Percentiles rank a stretch among this genome's conserved stretches.
Conservation (phyloP, 2,113 vertebrate species). For the Phaetusa simplex region DNA sequence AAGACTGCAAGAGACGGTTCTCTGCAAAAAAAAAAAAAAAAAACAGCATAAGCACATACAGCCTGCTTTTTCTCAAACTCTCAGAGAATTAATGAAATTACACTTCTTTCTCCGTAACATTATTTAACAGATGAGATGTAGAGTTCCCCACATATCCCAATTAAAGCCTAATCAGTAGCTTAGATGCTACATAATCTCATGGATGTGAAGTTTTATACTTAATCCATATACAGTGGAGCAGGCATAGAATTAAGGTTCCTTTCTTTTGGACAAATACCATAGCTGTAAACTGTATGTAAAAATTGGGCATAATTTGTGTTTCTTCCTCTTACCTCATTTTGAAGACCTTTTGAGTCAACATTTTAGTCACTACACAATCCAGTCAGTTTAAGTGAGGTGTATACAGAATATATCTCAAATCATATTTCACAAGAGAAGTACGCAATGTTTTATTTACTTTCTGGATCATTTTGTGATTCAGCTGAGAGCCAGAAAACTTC, state of each 20-base stretch:
- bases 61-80: background rate
- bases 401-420: background rate
- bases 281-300: background rate
- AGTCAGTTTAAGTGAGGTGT: background rate
- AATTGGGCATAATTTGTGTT: background rate
- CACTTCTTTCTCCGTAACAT: background rate
- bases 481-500: background rate
- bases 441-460: background rate
- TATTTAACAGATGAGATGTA: background rate
- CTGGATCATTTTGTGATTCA: background rate
- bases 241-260: background rate
- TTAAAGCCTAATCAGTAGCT: background rate
- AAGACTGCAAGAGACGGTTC: background rate
- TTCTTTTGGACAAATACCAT: background rate
- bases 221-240: background rate
- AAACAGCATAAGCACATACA: background rate
- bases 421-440: background rate
- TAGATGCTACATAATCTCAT: background rate
- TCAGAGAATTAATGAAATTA: background rate
- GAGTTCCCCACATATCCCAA: background rate
- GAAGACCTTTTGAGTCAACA: background rate
- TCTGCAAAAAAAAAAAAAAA: background rate
- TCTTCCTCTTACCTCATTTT: background rate
- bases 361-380: background rate
- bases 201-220: background rate